Conservation (phyloP, 2,888 invertebrate genomes). For the Mesochorus sp. region DNA sequence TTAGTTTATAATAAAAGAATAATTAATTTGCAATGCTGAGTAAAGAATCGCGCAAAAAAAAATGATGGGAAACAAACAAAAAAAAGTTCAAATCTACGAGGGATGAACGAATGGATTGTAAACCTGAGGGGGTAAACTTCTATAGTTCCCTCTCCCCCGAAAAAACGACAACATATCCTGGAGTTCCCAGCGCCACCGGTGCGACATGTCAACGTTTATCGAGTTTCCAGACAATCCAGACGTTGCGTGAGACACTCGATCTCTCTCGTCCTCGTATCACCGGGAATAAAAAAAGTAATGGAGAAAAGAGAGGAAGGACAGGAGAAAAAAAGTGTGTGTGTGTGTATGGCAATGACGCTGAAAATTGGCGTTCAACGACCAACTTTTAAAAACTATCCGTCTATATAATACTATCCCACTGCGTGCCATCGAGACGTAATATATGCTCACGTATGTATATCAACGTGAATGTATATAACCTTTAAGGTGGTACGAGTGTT, state of each 20-base stretch:
- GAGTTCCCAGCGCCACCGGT: conserved; percentile 56
- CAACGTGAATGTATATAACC: neutral
- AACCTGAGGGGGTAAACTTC: conserved; percentile 27
- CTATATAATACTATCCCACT: conserved; percentile 44
- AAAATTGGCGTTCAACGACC: conserved; percentile 38
- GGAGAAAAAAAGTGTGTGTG: neutral
- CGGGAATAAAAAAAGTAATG: conserved; percentile 7
- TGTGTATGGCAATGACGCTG: neutral
- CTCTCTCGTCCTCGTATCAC: conserved; percentile 19
- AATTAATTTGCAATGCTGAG: neutral
- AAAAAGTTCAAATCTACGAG: neutral
- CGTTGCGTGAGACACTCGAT: conserved; percentile 62
- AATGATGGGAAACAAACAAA: neutral
- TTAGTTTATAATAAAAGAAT: neutral
- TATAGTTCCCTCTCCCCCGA: neutral
- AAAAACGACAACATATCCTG: conserved; percentile 36
- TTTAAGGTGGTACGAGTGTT: too few species aligned
- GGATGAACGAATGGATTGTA: conserved; percentile 10
- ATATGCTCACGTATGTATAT: neutral
- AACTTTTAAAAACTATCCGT: conserved; percentile 49
- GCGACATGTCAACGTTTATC: conserved; percentile 64
- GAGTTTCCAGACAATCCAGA: conserved; percentile 64
- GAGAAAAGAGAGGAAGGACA: neutral
- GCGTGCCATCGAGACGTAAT: too few species aligned
- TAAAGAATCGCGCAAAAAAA: neutral